Evolutionary conservation across 2,113 vertebrate genomes (phyloP).

Genomic region (Nanger granti): DNA sequence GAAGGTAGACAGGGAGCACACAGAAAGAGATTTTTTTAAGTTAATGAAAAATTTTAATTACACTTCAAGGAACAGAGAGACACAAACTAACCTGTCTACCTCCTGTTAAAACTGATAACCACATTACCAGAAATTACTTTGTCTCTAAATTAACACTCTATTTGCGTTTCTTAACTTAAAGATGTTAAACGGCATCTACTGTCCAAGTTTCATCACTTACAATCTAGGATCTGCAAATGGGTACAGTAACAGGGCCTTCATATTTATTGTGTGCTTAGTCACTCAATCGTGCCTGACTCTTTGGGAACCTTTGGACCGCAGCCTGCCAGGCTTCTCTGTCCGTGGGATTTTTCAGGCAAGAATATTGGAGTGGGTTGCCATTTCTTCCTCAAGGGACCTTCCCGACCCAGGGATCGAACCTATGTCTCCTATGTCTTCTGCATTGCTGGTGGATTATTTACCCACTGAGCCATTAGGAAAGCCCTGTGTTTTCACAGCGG

Average conservation of each 20-base stretch:
- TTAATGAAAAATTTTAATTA: not conserved
- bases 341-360: not conserved
- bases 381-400: not conserved
- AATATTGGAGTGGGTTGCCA: not conserved
- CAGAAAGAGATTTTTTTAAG: not conserved
- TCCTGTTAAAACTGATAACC: not conserved
- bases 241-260: fast-evolving
- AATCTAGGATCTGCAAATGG: not conserved
- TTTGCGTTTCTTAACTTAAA: not conserved
- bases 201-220: not conserved
- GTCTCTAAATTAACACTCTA: not conserved
- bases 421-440: not conserved
- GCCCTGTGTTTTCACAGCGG: not conserved
- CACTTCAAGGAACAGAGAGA: not conserved
- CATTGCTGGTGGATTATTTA: not conserved
- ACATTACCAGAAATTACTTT: not conserved
- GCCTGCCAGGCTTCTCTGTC: not conserved
- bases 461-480: not conserved
- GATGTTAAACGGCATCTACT: not conserved
- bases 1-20: not conserved
- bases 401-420: not conserved
- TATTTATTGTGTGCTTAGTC: not conserved
- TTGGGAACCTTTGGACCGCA: not conserved
- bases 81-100: not conserved
- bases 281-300: not conserved